Evolutionary conservation across 2,797 vertebrate genomes (phyloP).

Genomic region (Zenarchopterus dispar): DNA sequence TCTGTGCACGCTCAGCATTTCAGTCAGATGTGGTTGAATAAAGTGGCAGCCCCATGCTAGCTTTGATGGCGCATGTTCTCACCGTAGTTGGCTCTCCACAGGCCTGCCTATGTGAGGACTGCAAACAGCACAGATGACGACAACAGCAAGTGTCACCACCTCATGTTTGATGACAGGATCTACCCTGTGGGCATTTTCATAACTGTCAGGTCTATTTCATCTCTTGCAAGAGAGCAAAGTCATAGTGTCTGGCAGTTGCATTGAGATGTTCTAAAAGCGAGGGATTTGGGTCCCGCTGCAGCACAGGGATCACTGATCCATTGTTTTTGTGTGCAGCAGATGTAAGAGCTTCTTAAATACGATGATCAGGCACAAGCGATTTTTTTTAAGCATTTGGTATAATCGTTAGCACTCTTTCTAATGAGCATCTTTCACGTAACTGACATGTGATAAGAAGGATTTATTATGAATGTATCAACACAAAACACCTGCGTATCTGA

Average conservation of each 20-base stretch:
- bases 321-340: conserved; percentile 20
- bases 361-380: conserved; percentile 20
- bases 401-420: conserved; percentile 18
- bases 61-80: conserved; percentile 38
- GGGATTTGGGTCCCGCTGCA: conserved; percentile 45
- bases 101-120: conserved; percentile 14
- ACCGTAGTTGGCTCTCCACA: conserved; percentile 29
- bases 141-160: conserved; percentile 49
- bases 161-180: conserved; percentile 57
- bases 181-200: conserved; percentile 47
- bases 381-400: conserved; percentile 14
- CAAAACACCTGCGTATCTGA: neutral
- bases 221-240: conserved; percentile 55
- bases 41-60: conserved; percentile 24
- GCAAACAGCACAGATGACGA: conserved; percentile 27
- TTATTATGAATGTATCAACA: neutral
- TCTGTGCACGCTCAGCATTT: conserved; percentile 5
- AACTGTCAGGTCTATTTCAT: conserved; percentile 66
- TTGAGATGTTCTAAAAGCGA: conserved; percentile 15
- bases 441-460: neutral
- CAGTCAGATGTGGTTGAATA: conserved; percentile 13
- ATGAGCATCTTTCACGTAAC: conserved; percentile 5
- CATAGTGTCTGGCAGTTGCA: conserved; percentile 40
- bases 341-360: conserved; percentile 28
- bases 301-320: conserved; percentile 29